phyloP scores from a whole-genome alignment of 1,140 invertebrate species.

The Propsilocerus akamusi region DNA sequence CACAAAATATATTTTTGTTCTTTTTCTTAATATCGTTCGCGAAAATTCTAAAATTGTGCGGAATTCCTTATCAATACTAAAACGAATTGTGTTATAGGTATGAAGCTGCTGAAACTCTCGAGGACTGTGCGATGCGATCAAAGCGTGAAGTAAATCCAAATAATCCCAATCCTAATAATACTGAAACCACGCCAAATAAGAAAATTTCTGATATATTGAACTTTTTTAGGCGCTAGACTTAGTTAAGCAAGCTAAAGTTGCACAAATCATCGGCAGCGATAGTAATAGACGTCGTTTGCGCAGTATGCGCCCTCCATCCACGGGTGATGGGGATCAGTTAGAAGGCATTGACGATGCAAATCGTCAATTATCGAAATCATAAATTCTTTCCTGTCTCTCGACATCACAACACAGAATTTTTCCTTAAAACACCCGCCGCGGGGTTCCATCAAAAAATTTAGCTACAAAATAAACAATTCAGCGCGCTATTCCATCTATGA shows the following conservation, averaged over 20 bases:
- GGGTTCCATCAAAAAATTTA: too few relatives aligned
- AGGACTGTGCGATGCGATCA: slow-evolving; percentile 89
- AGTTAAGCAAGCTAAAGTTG: slow-evolving; percentile 73
- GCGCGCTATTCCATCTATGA: too few relatives aligned
- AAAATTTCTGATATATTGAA: slow-evolving; percentile 8
- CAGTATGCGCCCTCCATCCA: neutral
- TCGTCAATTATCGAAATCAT: slow-evolving; percentile 1
- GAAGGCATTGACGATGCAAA: slow-evolving; percentile 2
- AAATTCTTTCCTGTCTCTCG: neutral
- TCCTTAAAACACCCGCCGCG: too few relatives aligned
- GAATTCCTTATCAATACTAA: too few relatives aligned
- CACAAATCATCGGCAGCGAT: slow-evolving; percentile 37
- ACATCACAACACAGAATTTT: too few relatives aligned
- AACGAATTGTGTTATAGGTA: too few relatives aligned
- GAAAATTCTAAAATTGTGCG: too few relatives aligned
- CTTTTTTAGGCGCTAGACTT: slow-evolving; percentile 59
- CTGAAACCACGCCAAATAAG: slow-evolving; percentile 6
- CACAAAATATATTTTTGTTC: too few relatives aligned
- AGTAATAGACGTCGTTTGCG: slow-evolving; percentile 18
- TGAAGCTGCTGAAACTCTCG: slow-evolving; percentile 94
- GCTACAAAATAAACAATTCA: neutral
- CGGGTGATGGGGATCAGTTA: neutral
- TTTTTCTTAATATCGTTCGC: too few relatives aligned
- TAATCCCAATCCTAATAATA: neutral
- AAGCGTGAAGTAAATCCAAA: slow-evolving; percentile 61